A percentile compares a stretch with the other conserved stretches of the same genome.
Evolutionary conservation across 2,113 vertebrate species (phyloP).

Genomic region (Saguinus midas): DNA sequence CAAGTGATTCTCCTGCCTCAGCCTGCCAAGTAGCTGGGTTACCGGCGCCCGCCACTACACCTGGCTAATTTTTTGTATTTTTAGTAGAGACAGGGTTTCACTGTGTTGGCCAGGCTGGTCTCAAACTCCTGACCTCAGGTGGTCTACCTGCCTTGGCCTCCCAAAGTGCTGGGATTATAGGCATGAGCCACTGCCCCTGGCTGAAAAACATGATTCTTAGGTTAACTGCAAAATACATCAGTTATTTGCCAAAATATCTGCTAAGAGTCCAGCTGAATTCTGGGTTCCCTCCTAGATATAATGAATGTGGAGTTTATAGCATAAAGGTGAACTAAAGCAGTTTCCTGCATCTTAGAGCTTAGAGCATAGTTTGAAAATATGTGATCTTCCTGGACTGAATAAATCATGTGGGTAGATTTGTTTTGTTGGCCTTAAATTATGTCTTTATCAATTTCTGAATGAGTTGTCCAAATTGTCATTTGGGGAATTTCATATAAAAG

Average conservation of each 20-base stretch:
- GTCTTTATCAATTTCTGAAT: neutral
- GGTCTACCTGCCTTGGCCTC: too few relatives aligned
- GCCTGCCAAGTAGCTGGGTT: too few relatives aligned
- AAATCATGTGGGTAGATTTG: neutral
- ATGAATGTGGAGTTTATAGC: neutral
- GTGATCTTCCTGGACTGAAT: neutral
- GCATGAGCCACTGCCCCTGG: too few relatives aligned
- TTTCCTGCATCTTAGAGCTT: neutral
- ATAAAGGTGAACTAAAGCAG: neutral
- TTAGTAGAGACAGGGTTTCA: too few relatives aligned
- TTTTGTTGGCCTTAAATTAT: neutral
- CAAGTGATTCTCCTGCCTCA: too few relatives aligned
- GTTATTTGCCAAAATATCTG: neutral
- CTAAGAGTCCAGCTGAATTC: neutral
- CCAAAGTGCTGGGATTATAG: too few relatives aligned
- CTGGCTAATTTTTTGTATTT: too few relatives aligned
- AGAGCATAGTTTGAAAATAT: neutral
- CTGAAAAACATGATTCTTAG: neutral
- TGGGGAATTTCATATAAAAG: constrained; percentile 26
- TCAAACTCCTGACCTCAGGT: too few relatives aligned
- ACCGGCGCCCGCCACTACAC: too few relatives aligned
- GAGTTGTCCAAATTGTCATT: neutral
- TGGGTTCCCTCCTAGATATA: neutral
- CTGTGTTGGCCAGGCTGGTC: too few relatives aligned
- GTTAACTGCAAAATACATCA: neutral